Conservation (phyloP, 1,140 invertebrate genomes). For the Octopus bimaculoides region DNA sequence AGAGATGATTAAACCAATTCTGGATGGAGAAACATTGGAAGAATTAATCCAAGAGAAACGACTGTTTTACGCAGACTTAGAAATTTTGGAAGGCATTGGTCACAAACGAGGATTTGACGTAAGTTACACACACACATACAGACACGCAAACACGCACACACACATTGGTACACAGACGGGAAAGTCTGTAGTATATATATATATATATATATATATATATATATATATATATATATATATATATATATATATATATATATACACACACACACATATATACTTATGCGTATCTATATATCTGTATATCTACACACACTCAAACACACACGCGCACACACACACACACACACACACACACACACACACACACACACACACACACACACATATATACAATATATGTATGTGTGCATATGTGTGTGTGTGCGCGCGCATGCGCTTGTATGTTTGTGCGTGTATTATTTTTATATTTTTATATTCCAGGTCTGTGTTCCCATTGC, state of each 20-base stretch:
- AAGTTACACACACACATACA: neutral
- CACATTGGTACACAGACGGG: neutral
- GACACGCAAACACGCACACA: neutral
- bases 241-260: neutral
- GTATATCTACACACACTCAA: neutral
- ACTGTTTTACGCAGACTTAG: conserved; percentile 21
- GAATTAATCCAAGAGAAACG: conserved; percentile 15
- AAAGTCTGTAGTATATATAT: neutral
- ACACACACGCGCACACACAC: neutral
- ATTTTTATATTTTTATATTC: no score
- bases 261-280: neutral
- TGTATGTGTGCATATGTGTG: no score
- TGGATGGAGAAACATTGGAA: conserved; percentile 14
- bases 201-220: neutral
- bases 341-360: neutral
- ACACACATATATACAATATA: neutral
- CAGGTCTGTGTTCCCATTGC: no score
- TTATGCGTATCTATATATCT: neutral
- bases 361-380: neutral
- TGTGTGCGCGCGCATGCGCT: no score
- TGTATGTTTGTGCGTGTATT: no score
- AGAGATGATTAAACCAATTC: conserved; percentile 22
- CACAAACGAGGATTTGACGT: neutral
- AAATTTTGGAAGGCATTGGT: conserved; percentile 16
- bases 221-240: neutral